Conservation (phyloP, 1,140 invertebrate genomes). For the Pinna nobilis region DNA sequence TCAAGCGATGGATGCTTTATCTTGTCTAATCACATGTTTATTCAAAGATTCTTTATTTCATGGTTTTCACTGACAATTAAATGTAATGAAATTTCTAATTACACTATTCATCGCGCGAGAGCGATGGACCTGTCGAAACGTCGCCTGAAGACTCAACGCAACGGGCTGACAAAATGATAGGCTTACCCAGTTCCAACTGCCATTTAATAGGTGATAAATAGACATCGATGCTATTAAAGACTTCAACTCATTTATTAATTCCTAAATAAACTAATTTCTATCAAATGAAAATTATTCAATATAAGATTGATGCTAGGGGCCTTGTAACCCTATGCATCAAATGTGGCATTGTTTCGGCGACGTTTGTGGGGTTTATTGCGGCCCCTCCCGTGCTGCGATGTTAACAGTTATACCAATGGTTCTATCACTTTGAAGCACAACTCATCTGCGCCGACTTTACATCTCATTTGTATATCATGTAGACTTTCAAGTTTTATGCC, state of each 20-base stretch:
- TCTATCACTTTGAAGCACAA: no score
- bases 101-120: conserved; percentile 35
- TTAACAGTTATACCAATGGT: no score
- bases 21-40: conserved; percentile 27
- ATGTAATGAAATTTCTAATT: conserved; percentile 44
- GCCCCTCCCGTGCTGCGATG: no score
- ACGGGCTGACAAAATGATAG: conserved; percentile 34
- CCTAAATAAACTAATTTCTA: conserved; percentile 45
- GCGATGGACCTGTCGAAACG: conserved; percentile 35
- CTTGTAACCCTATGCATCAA: no score
- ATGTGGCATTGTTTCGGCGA: no score
- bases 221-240: conserved; percentile 28
- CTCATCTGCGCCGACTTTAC: no score
- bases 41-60: conserved; percentile 19
- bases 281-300: conserved; percentile 32
- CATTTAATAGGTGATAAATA: conserved; percentile 55
- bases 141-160: conserved; percentile 23
- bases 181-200: conserved; percentile 28
- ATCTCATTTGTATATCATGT: no score
- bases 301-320: no score
- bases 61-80: conserved; percentile 43
- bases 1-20: conserved; percentile 25
- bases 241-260: conserved; percentile 38
- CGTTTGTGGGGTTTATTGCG: no score
- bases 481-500: no score